These are phyloP conservation scores for Bombus cullumanus DNA, from an alignment of 1,140 invertebrate species.

Conservation along the genomic window DNA sequence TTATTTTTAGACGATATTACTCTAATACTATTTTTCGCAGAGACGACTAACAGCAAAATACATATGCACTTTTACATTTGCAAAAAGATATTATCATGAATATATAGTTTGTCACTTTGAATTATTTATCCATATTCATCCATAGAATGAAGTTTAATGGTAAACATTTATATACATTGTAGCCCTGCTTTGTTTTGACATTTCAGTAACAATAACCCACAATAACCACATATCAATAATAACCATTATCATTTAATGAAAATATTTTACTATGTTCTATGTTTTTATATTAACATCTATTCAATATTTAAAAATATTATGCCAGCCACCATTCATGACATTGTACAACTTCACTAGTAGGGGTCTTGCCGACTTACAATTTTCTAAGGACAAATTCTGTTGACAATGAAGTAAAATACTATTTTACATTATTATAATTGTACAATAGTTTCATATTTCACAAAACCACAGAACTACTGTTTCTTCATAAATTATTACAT, in stretches of 20 bases:
- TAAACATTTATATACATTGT: slow-evolving; percentile 70
- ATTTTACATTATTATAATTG: slow-evolving; percentile 68
- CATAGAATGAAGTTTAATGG: slow-evolving; percentile 52
- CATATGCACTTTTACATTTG: too few species aligned
- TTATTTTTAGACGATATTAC: too few species aligned
- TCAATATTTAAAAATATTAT: slow-evolving; percentile 69
- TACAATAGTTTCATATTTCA: slow-evolving; percentile 62
- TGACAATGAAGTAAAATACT: slow-evolving; percentile 60
- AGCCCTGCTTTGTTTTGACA: slow-evolving; percentile 52
- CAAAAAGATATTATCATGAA: too few species aligned
- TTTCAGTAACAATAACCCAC: slow-evolving; percentile 6
- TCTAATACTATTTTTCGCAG: too few species aligned
- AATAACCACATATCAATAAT: slow-evolving; percentile 25
- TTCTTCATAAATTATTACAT: slow-evolving; percentile 63
- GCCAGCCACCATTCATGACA: slow-evolving; percentile 54
- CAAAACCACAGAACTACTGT: slow-evolving; percentile 65
- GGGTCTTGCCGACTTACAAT: slow-evolving; percentile 26
- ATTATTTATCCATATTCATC: slow-evolving; percentile 23
- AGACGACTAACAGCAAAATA: too few species aligned
- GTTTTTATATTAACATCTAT: slow-evolving; percentile 29
- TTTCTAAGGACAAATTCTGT: slow-evolving; percentile 7
- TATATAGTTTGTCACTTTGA: too few species aligned
- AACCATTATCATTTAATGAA: slow-evolving; percentile 3
- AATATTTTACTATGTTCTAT: slow-evolving; percentile 20
- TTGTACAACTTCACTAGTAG: slow-evolving; percentile 43